These are phyloP conservation scores for Eurystomus glaucurus DNA, from an alignment of 2,797 vertebrate species.

Conservation along the genomic window DNA sequence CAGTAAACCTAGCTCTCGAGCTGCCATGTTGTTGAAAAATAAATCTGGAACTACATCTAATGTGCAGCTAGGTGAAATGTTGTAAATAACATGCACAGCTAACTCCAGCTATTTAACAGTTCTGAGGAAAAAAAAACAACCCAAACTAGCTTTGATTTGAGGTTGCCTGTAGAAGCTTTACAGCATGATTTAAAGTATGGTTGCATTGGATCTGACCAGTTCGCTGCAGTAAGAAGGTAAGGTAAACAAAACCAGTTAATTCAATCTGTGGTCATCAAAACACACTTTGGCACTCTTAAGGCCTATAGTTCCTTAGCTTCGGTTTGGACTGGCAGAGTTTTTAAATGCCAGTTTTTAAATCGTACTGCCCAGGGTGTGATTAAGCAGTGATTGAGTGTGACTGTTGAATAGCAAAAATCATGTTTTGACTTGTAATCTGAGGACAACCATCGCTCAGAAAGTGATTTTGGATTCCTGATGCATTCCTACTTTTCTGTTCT, in stretches of 20 bases:
- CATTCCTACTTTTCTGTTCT: neutral
- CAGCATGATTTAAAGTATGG: neutral
- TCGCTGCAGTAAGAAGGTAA: neutral
- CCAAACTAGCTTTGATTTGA: neutral
- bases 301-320: neutral
- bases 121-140: neutral
- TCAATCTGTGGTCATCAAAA: neutral
- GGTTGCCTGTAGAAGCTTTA: neutral
- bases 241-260: neutral
- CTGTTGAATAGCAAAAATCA: neutral
- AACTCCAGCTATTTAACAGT: neutral
- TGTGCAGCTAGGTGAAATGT: neutral
- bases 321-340: neutral
- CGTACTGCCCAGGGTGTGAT: neutral
- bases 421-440: conserved; percentile 17
- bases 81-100: neutral
- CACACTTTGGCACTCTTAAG: neutral
- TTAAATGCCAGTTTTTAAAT: neutral
- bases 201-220: neutral
- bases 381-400: neutral
- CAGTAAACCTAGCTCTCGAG: neutral
- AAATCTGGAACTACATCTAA: neutral
- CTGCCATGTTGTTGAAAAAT: neutral
- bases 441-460: fast-evolving
- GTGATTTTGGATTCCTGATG: neutral